Evolutionary conservation across 2,888 invertebrate species (phyloP), one percentile per base, ranked within the genome.

Genomic region (Dasysyrphus tricinctus): DNA sequence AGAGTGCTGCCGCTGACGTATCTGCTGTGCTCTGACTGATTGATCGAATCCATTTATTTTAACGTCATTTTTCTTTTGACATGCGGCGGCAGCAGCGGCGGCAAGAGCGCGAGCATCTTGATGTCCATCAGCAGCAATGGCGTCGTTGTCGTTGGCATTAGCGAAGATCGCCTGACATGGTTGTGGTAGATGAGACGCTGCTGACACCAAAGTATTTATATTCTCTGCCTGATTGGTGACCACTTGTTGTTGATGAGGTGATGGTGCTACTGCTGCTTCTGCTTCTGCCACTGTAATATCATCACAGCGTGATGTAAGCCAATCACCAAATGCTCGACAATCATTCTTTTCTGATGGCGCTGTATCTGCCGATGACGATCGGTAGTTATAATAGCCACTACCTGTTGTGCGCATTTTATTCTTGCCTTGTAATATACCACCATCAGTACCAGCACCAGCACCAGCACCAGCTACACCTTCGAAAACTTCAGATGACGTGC

Each of bases 31-130:
- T 59, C 89, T 90, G 90, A 90, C 90, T 91, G 91, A 91, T 91
- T 90, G 91, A 91, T 91, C 90, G 91, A 90, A 89, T 88, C 89
- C 90, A 91, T 91, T 91, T 89, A 90, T 90, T 90, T 90, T 90
- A 87, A 78, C 88, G 80, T 87, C 86, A 90, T 90, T 90, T 89
- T 90, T 89, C 88, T 89, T 89, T 89, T 89, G 89, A 88, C 88
- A 76, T 67, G 73, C 69, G 67, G 87, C 84, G 57, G 57, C 57
- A 19, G 24, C 24, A 19, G 24, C 24, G 24, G 73, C 69, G 67
- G 87, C 84, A 54, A 61, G 61, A 69, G 74, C 39, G 29, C 72
- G 59, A 51, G 56, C 76, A 76, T 76, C 79, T 79, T 74, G 73
- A 47, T 76, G 79, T 54, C 54, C 87, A 75, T 70, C 80, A 39